Evolutionary conservation across 2,888 invertebrate species (phyloP), one percentile per base, ranked within the genome.

Genomic region (Cheilosia variabilis): DNA sequence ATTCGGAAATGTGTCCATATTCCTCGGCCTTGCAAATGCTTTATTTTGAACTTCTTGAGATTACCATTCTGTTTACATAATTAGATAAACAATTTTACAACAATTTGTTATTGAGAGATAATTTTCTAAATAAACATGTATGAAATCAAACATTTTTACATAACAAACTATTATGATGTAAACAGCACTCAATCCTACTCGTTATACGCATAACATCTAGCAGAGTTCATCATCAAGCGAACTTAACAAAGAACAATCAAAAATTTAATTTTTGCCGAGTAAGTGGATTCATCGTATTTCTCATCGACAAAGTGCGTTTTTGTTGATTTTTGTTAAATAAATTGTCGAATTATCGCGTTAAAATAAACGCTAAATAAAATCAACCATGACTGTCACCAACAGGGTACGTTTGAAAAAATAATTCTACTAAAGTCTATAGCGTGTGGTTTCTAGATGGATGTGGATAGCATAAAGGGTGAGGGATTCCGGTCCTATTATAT

Each of bases 401-500:
- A 90, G 91, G 88, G 91, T 91, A 89, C 88, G 88, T 65, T 50
- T 31, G 43, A 47, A 3, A 1, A 6, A 10, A 24, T 43, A 41
- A 66, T 31, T 19, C 0, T n/a, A n/a, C 15, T 17, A 50, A 66
- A 60, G 0, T 17, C 55, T 66, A 17, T 10, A 53, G 45, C 3
- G 34, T 22, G 17, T 47, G 17, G 53, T 37, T 24, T 55, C 1
- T 65, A 92, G 92, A 91, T 92, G 92, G 92, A 92, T 76, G 88
- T 91, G 41, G 92, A 92, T 80, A 55, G 88, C 65, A 87, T 87
- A 19, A 92, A 91, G 73, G 92, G 97, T 7, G 98, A 98, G 91
- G 98, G 98, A 1, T 97, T 99, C 91, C 96, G 98, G 87, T 97
- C 98, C 0, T 99, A 99, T 93, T 99, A 99, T 91, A 96, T 98